phyloP scores from a whole-genome alignment of 2,888 invertebrate genomes.

The Ophonus ardosiacus region DNA sequence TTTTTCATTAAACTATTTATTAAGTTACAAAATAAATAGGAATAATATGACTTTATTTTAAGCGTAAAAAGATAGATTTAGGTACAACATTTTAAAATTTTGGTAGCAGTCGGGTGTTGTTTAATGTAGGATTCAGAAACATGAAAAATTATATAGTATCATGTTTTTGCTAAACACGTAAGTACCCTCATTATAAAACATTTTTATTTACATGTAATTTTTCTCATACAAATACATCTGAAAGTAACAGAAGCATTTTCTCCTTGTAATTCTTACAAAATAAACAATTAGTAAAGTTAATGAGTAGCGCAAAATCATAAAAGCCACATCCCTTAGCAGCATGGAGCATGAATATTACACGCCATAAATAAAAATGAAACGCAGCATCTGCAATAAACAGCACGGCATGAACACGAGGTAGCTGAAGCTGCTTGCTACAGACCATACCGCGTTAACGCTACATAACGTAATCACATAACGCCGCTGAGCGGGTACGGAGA shows the following conservation, averaged over 20 bases:
- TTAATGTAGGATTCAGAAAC: no score
- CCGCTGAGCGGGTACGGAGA: conserved; percentile 28
- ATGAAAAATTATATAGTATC: no score
- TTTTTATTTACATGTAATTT: neutral
- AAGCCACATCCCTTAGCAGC: conserved; percentile 3
- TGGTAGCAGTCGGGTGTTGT: no score
- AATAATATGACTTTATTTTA: no score
- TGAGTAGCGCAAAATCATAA: conserved; percentile 6
- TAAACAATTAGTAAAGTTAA: conserved; percentile 14
- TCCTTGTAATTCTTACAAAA: neutral
- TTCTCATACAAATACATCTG: neutral
- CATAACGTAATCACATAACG: conserved; percentile 48
- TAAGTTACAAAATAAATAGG: no score
- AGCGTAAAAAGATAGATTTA: no score
- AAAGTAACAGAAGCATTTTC: neutral
- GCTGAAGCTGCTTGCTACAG: neutral
- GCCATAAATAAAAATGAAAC: conserved; percentile 43
- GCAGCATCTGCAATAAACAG: conserved; percentile 48
- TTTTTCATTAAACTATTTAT: no score
- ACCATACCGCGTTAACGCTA: conserved; percentile 16
- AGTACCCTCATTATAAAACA: neutral
- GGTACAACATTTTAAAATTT: no score
- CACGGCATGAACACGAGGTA: neutral
- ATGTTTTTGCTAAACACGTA: neutral
- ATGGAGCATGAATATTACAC: conserved; percentile 31